These are phyloP conservation scores for Drosophila nasuta DNA, from an alignment of 1,140 invertebrate genomes.

Conservation along the genomic window DNA sequence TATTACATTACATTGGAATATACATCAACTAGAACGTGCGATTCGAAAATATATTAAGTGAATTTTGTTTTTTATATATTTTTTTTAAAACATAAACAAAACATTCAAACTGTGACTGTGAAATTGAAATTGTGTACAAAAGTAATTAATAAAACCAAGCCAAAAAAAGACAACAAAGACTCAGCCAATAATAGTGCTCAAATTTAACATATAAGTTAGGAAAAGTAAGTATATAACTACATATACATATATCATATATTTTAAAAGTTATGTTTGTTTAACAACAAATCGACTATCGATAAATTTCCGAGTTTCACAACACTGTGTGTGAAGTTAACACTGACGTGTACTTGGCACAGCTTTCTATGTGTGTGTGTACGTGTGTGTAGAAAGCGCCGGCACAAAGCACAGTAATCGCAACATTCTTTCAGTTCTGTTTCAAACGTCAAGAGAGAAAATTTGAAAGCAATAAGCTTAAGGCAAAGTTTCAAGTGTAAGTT, in stretches of 20 bases:
- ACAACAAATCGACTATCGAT: conserved; percentile 32
- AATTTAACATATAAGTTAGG: conserved; percentile 61
- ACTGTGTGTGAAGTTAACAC: conserved; percentile 48
- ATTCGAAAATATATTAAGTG: conserved; percentile 37
- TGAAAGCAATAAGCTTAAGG: conserved; percentile 27
- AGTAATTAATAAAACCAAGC: conserved; percentile 59
- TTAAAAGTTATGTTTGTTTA: conserved; percentile 41
- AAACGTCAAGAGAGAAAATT: conserved; percentile 58
- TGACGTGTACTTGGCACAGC: conserved; percentile 66
- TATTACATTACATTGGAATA: conserved; percentile 30
- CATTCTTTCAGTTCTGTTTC: conserved; percentile 67
- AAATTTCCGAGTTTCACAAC: conserved; percentile 45
- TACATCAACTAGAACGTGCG: conserved; percentile 11
- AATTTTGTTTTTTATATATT: conserved; percentile 34
- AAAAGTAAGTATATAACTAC: conserved; percentile 77
- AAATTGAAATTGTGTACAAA: conserved; percentile 54
- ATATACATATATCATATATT: neutral
- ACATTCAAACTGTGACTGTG: conserved; percentile 54
- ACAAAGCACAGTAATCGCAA: conserved; percentile 39
- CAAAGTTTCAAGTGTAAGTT: conserved; percentile 60
- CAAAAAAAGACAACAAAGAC: conserved; percentile 68
- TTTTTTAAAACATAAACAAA: conserved; percentile 22
- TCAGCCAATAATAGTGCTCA: conserved; percentile 35
- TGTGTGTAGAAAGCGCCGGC: conserved; percentile 60
- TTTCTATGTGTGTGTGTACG: conserved; percentile 36